Percentiles rank a stretch among this genome's conserved stretches.
Conservation (phyloP, 2,888 invertebrate species). For the Noctua fimbriata region DNA sequence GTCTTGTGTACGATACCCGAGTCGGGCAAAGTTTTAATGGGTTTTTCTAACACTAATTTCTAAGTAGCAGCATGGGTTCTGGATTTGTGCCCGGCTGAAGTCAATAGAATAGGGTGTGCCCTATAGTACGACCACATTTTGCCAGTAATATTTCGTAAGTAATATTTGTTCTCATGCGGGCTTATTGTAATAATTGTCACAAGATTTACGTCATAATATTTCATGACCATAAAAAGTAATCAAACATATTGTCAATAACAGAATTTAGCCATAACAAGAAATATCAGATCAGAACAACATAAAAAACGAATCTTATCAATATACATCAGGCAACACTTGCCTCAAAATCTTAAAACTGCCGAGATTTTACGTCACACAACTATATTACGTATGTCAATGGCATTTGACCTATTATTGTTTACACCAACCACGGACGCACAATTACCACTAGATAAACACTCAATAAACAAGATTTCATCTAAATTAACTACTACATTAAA, state of each 20-base stretch:
- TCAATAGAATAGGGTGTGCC: not conserved
- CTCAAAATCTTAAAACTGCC: conserved; percentile 29
- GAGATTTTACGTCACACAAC: conserved; percentile 68
- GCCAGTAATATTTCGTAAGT: not conserved
- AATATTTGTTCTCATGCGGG: too few relatives aligned
- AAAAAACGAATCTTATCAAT: conserved; percentile 28
- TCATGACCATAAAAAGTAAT: not conserved
- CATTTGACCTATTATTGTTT: conserved; percentile 78
- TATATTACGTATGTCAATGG: conserved; percentile 75
- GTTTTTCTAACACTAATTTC: not conserved
- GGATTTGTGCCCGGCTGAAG: not conserved
- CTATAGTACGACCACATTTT: not conserved
- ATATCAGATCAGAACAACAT: not conserved
- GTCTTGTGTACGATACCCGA: too few relatives aligned
- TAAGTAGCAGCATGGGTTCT: not conserved
- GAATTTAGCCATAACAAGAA: conserved; percentile 19
- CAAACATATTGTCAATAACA: not conserved
- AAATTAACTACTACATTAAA: conserved; percentile 53
- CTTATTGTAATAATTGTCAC: not conserved
- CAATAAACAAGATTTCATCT: conserved; percentile 73
- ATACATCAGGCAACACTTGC: conserved; percentile 17
- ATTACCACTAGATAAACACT: conserved; percentile 74
- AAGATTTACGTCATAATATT: not conserved
- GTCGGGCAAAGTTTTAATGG: not conserved
- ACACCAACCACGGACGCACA: conserved; percentile 65